These are phyloP conservation scores for Spizella passerina DNA, from an alignment of 2,797 vertebrate species.

Conservation along the genomic window DNA sequence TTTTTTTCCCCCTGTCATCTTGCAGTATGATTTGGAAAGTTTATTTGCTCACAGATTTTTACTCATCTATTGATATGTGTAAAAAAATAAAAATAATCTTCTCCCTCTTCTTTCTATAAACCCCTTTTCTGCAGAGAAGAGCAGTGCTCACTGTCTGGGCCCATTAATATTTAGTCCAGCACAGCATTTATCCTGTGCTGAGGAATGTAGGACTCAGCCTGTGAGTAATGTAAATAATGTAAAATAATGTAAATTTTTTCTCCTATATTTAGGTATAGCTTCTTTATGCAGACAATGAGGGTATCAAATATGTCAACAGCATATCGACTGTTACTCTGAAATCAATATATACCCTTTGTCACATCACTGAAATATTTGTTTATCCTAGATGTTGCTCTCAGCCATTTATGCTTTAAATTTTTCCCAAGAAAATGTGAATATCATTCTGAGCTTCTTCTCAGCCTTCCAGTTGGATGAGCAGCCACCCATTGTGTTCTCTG, in stretches of 20 bases:
- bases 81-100: background rate
- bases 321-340: background rate
- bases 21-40: background rate
- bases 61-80: background rate
- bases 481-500: background rate
- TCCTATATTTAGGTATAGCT: background rate
- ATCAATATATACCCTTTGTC: background rate
- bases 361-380: background rate
- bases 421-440: rapidly evolving
- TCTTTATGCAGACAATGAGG: background rate
- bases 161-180: background rate
- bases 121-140: background rate
- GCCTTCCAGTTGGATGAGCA: background rate
- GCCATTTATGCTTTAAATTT: background rate
- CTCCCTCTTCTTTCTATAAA: background rate
- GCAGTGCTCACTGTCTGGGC: background rate
- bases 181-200: background rate
- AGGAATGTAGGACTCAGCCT: rapidly evolving
- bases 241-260: too few species aligned
- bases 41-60: background rate
- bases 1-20: background rate
- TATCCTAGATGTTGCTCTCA: background rate
- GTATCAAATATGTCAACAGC: background rate
- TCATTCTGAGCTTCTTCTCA: background rate
- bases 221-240: too few species aligned